phyloP scores from a whole-genome alignment of 2,888 invertebrate species.

The Erebia ligea region DNA sequence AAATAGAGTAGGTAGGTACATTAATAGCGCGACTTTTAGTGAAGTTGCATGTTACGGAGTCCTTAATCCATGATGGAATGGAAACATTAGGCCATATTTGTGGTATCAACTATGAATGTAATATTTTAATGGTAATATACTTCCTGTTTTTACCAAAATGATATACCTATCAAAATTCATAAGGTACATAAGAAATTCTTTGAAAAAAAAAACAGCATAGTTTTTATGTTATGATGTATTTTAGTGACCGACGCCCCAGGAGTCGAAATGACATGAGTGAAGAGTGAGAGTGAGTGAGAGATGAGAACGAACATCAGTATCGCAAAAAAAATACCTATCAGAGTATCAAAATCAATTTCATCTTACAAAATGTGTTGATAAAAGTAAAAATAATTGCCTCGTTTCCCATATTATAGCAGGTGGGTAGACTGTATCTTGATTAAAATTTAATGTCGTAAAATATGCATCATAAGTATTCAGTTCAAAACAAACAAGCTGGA shows the following conservation, averaged over 20 bases:
- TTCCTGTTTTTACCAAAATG: background rate
- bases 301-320: too few species aligned
- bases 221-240: too few species aligned
- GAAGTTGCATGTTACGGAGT: background rate
- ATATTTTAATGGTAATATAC: background rate
- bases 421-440: background rate
- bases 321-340: too few species aligned
- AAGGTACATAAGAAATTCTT: too few species aligned
- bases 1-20: background rate
- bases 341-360: too few species aligned
- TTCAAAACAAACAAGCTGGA: conserved; percentile 18
- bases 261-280: too few species aligned
- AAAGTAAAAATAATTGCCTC: background rate
- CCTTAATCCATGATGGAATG: background rate
- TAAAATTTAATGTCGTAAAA: conserved; percentile 11
- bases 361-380: background rate
- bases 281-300: too few species aligned
- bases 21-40: conserved; percentile 9
- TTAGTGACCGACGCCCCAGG: too few species aligned
- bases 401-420: background rate
- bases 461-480: conserved; percentile 8
- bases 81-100: background rate
- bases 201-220: too few species aligned
- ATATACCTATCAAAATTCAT: too few species aligned
- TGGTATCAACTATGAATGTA: background rate